These are phyloP conservation scores for Isoperla grammatica DNA, from an alignment of 2,888 invertebrate genomes.

Conservation along the genomic window DNA sequence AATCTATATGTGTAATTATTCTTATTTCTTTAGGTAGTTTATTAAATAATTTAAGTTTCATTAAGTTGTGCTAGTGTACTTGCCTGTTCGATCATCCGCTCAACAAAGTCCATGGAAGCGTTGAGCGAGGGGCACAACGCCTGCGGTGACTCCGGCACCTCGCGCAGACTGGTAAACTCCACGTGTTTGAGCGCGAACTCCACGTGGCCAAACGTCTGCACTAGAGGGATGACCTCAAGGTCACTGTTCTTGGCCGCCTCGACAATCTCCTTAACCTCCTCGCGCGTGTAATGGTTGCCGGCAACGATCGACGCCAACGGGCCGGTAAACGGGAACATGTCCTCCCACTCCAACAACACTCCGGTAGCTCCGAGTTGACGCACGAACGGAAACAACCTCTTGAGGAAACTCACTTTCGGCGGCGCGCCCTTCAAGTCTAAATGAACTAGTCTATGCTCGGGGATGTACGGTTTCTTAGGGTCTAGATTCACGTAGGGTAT, in stretches of 20 bases:
- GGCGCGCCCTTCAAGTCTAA: slow-evolving; percentile 70
- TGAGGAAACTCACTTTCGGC: slow-evolving; percentile 56
- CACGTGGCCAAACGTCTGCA: slow-evolving; percentile 73
- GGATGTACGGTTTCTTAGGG: slow-evolving; percentile 45
- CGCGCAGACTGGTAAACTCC: slow-evolving; percentile 57
- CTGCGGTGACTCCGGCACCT: slow-evolving; percentile 60
- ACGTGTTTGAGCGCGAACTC: slow-evolving; percentile 64
- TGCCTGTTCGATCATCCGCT: slow-evolving; percentile 62
- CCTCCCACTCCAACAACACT: slow-evolving; percentile 69
- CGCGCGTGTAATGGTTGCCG: slow-evolving; percentile 54
- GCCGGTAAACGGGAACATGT: slow-evolving; percentile 71
- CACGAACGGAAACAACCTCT: slow-evolving; percentile 52
- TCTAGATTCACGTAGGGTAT: slow-evolving; percentile 44
- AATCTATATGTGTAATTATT: not conserved
- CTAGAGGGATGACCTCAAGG: slow-evolving; percentile 64
- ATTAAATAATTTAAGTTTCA: not conserved
- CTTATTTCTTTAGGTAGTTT: too few relatives aligned
- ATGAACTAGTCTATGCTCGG: slow-evolving; percentile 58
- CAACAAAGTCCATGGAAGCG: slow-evolving; percentile 55
- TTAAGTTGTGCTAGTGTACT: slow-evolving; percentile 40
- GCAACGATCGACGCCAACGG: slow-evolving; percentile 50
- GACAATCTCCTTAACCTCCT: slow-evolving; percentile 49
- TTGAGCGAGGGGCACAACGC: slow-evolving; percentile 66
- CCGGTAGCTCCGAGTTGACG: slow-evolving; percentile 66
- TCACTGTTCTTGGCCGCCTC: slow-evolving; percentile 51